phyloP scores from a whole-genome alignment of 2,888 invertebrate genomes.

The Idaea biselata region DNA sequence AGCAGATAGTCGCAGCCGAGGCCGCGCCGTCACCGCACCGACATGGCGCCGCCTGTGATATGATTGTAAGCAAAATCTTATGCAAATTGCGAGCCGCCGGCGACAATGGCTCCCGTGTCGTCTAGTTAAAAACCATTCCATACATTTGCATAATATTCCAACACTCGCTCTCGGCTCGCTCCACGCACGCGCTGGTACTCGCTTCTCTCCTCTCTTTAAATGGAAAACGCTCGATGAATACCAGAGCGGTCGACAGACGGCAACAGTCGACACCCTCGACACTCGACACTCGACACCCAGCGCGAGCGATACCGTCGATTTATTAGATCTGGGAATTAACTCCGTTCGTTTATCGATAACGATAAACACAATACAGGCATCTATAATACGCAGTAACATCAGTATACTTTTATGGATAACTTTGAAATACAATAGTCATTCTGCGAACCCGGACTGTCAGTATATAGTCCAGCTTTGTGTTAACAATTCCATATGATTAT shows the following conservation, averaged over 20 bases:
- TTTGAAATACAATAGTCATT: too few relatives aligned
- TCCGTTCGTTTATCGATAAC: conserved; percentile 1
- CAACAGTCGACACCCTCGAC: background rate
- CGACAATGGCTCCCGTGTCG: conserved; percentile 17
- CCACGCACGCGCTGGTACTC: conserved; percentile 3
- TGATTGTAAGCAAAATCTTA: conserved; percentile 17
- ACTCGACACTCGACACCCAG: background rate
- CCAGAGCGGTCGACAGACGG: conserved; percentile 9
- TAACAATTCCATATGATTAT: too few relatives aligned
- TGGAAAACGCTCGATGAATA: conserved; percentile 19
- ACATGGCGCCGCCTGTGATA: conserved; percentile 6
- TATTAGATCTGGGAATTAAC: conserved; percentile 4
- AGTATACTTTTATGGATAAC: too few relatives aligned
- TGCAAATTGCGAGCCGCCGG: conserved; percentile 16
- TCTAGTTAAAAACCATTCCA: conserved; percentile 20
- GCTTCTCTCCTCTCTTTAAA: conserved; percentile 5
- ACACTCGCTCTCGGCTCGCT: background rate
- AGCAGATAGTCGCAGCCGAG: background rate
- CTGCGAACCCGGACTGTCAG: too few relatives aligned
- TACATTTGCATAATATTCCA: conserved; percentile 20
- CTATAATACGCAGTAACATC: too few relatives aligned
- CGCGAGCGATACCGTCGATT: conserved; percentile 3
- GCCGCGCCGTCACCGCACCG: background rate
- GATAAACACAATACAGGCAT: background rate
- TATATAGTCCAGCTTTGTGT: too few relatives aligned